phyloP scores from a whole-genome alignment of 2,888 invertebrate genomes.

The Scaptomyza tumidula region DNA sequence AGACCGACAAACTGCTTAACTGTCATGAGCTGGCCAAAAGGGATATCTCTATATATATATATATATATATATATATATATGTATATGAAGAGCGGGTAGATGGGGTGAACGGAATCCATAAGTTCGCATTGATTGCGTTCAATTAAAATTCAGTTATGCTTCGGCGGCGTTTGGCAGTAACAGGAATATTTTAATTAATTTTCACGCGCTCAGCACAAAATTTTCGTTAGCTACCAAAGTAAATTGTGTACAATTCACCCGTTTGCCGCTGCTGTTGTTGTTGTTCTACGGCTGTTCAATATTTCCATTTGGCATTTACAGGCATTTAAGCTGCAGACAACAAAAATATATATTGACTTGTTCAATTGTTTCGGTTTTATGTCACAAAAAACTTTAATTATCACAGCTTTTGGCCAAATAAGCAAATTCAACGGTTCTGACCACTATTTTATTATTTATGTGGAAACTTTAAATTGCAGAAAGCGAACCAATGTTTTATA shows the following conservation, averaged over 20 bases:
- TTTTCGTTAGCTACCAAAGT: constrained; percentile 63
- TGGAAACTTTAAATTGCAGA: not conserved
- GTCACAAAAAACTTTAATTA: constrained; percentile 52
- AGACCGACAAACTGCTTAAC: constrained; percentile 52
- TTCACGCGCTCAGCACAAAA: constrained; percentile 83
- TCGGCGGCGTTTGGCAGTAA: constrained; percentile 72
- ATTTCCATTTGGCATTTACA: constrained; percentile 54
- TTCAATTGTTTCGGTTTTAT: constrained; percentile 32
- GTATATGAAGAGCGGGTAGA: not conserved
- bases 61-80: not conserved
- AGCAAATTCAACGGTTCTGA: constrained; percentile 31
- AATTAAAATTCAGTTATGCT: constrained; percentile 85
- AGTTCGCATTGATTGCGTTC: constrained; percentile 84
- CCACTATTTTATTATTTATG: constrained; percentile 24
- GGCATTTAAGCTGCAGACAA: constrained; percentile 45
- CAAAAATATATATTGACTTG: constrained; percentile 36
- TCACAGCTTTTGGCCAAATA: constrained; percentile 30
- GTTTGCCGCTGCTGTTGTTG: constrained; percentile 25
- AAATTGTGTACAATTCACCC: constrained; percentile 46
- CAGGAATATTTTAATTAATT: constrained; percentile 84
- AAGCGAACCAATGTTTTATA: not conserved
- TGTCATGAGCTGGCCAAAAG: constrained; percentile 25
- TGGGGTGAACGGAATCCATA: constrained; percentile 62
- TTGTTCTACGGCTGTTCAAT: constrained; percentile 28
- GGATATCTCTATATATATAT: not conserved